Conservation (phyloP, 2,797 vertebrate genomes). For the Gallinago solitaria region DNA sequence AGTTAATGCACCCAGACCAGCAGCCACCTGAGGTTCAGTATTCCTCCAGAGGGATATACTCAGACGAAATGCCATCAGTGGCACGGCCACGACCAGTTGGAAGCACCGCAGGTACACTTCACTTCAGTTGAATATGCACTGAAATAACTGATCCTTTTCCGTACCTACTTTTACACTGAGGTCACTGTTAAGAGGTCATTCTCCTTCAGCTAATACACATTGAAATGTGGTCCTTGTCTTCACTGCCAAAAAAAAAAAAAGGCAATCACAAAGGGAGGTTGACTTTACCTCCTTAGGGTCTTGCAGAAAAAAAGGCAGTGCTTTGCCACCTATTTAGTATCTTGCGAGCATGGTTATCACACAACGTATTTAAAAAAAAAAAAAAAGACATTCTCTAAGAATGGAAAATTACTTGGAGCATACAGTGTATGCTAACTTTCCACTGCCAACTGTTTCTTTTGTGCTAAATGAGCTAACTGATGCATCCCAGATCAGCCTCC, state of each 20-base stretch:
- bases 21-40: slow-evolving; percentile 76
- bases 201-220: not conserved
- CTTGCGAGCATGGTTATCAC: not conserved
- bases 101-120: slow-evolving; percentile 88
- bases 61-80: slow-evolving; percentile 87
- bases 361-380: not conserved
- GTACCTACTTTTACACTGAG: not conserved
- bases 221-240: not conserved
- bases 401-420: not conserved
- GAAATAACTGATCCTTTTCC: not conserved
- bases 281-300: not conserved
- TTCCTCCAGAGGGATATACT: slow-evolving; percentile 83
- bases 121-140: not conserved
- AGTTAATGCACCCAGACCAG: slow-evolving; percentile 76
- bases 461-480: not conserved
- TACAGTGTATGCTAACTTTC: not conserved
- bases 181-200: not conserved
- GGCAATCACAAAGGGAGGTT: not conserved
- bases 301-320: not conserved
- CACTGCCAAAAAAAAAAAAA: not conserved
- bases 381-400: not conserved
- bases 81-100: slow-evolving; percentile 92
- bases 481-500: not conserved
- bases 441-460: not conserved
- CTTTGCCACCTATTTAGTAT: not conserved